These are phyloP conservation scores for Holacanthus passer DNA, from an alignment of 2,113 vertebrate genomes.

Conservation along the genomic window DNA sequence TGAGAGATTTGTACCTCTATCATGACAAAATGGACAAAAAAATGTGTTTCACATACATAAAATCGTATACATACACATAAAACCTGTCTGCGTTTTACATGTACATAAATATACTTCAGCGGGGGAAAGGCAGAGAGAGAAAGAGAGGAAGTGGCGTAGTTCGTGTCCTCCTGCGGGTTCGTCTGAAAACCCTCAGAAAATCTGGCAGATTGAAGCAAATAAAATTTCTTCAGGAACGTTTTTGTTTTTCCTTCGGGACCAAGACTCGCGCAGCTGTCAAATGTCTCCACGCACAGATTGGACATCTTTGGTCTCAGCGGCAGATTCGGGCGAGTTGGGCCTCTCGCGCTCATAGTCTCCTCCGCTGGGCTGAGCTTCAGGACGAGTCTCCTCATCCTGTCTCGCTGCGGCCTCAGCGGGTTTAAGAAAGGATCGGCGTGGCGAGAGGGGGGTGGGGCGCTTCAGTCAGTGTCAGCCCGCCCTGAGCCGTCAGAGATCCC, in stretches of 20 bases:
- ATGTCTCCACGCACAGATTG: conserved; percentile 47
- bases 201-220: conserved; percentile 30
- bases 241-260: conserved; percentile 1
- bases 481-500: conserved; percentile 49
- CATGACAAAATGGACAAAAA: conserved; percentile 50
- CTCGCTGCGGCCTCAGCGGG: conserved; percentile 16
- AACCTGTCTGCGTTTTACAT: conserved; percentile 66
- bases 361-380: conserved; percentile 27
- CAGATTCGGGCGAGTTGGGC: conserved; percentile 32
- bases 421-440: conserved; percentile 27
- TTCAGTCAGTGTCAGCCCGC: conserved; percentile 26
- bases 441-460: conserved; percentile 14
- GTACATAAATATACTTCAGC: conserved; percentile 69
- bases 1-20: conserved; percentile 53
- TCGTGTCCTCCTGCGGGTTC: conserved; percentile 60
- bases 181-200: conserved; percentile 27
- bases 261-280: neutral
- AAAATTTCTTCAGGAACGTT: conserved; percentile 5
- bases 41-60: conserved; percentile 54
- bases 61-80: conserved; percentile 66
- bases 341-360: conserved; percentile 6
- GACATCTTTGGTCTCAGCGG: conserved; percentile 82
- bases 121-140: conserved; percentile 58
- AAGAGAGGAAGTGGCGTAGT: conserved; percentile 35
- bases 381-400: conserved; percentile 5